These are phyloP conservation scores for Theristicus caerulescens DNA, from an alignment of 2,113 vertebrate genomes.

Conservation along the genomic window DNA sequence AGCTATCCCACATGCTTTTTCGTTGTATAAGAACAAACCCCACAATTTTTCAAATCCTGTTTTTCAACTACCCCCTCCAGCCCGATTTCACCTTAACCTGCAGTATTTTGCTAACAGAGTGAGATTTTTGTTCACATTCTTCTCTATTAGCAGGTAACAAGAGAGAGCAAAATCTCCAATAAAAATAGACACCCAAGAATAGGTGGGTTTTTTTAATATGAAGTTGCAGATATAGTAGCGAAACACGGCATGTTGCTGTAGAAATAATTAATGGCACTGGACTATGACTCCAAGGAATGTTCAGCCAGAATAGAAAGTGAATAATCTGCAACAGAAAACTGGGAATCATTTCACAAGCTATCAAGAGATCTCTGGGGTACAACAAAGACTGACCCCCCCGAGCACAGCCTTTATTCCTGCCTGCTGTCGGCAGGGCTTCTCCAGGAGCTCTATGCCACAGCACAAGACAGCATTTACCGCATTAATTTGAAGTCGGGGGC, in stretches of 20 bases:
- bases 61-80: not conserved
- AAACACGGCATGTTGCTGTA: not conserved
- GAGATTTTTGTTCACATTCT: not conserved
- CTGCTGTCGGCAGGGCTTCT: not conserved
- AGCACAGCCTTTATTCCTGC: not conserved
- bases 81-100: not conserved
- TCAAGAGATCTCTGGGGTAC: not conserved
- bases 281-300: not conserved
- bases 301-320: not conserved
- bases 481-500: not conserved
- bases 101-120: not conserved
- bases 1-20: constrained; percentile 32
- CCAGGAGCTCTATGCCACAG: not conserved
- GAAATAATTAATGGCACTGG: constrained; percentile 25
- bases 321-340: constrained; percentile 19
- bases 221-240: not conserved
- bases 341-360: constrained; percentile 14
- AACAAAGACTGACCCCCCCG: not conserved
- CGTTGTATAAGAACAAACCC: not conserved
- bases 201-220: not conserved
- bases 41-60: not conserved
- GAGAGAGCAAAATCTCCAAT: not conserved
- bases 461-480: not conserved
- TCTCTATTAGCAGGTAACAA: not conserved
- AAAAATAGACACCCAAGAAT: not conserved